Evolutionary conservation across 2,888 invertebrate species (phyloP).

Genomic region (Sesamia inferens): DNA sequence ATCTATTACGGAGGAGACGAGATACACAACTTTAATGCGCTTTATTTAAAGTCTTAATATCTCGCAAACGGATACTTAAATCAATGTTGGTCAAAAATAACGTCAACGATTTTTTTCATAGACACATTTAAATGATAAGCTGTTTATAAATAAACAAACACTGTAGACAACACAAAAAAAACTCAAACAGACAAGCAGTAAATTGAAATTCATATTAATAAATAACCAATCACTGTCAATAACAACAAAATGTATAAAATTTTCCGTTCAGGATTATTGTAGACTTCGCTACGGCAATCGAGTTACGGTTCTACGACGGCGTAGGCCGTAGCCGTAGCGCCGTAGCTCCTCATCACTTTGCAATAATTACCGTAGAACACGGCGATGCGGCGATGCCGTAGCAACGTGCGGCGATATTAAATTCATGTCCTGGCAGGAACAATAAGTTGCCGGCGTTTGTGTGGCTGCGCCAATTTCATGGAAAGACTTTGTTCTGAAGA

Average conservation of each 20-base stretch:
- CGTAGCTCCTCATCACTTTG: slow-evolving; percentile 32
- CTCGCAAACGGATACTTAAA: no score
- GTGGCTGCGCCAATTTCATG: slow-evolving; percentile 42
- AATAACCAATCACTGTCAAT: background rate
- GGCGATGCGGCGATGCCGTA: slow-evolving; percentile 38
- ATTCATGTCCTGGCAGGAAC: slow-evolving; percentile 50
- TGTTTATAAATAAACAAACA: no score
- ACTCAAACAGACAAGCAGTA: background rate
- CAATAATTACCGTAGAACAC: slow-evolving; percentile 35
- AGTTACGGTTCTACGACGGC: slow-evolving; percentile 39
- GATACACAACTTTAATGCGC: no score
- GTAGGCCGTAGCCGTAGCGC: slow-evolving; percentile 32
- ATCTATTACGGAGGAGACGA: no score
- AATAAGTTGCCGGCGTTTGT: slow-evolving; percentile 47
- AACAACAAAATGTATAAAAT: slow-evolving; percentile 4
- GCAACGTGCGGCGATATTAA: slow-evolving; percentile 46
- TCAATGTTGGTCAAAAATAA: no score
- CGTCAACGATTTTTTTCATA: no score
- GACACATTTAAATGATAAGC: no score
- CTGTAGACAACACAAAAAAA: background rate
- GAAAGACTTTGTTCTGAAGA: slow-evolving; percentile 45
- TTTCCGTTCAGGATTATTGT: background rate
- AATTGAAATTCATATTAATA: background rate
- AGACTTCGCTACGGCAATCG: slow-evolving; percentile 19
- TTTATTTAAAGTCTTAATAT: no score